Conservation (phyloP, 2,113 vertebrate species). For the Planiliza haematocheilus region DNA sequence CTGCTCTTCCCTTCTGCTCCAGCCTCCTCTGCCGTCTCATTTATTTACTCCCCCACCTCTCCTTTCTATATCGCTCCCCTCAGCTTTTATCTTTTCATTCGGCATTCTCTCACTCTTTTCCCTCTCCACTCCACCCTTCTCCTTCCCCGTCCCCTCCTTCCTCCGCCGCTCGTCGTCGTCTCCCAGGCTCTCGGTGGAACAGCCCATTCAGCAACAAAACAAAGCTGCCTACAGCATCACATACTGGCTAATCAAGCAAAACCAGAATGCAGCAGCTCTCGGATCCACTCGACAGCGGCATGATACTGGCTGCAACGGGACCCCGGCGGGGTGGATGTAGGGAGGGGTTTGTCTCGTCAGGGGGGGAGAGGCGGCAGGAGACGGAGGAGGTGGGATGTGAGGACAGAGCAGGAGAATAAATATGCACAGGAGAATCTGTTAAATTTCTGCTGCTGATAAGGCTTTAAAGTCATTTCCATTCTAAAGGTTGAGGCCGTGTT, state of each 20-base stretch:
- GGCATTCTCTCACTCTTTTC: slow-evolving; percentile 44
- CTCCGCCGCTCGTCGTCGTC: slow-evolving; percentile 49
- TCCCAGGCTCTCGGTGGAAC: slow-evolving; percentile 69
- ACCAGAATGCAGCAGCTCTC: slow-evolving; percentile 72
- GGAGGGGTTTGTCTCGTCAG: slow-evolving; percentile 14
- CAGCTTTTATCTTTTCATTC: slow-evolving; percentile 33
- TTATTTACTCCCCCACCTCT: slow-evolving; percentile 63
- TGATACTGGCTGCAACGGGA: slow-evolving; percentile 46
- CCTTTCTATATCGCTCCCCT: slow-evolving; percentile 48
- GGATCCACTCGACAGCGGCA: slow-evolving; percentile 52
- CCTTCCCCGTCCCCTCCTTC: slow-evolving; percentile 42
- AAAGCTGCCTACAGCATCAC: slow-evolving; percentile 79
- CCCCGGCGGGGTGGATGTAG: not conserved
- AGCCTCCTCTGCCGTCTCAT: slow-evolving; percentile 56
- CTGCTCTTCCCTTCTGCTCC: slow-evolving; percentile 39
- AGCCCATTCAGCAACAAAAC: slow-evolving; percentile 79
- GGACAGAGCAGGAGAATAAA: slow-evolving; percentile 8
- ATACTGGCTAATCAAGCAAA: slow-evolving; percentile 78
- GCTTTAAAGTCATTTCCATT: slow-evolving; percentile 26
- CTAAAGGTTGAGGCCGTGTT: slow-evolving; percentile 7
- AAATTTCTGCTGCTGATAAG: slow-evolving; percentile 25
- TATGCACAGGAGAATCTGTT: slow-evolving; percentile 8
- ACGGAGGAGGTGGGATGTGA: not conserved
- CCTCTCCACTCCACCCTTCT: slow-evolving; percentile 51
- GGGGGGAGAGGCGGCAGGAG: not conserved